Evolutionary conservation across 2,888 invertebrate species (phyloP), one percentile per base, ranked within the genome.

Genomic region (Ganaspis brasiliensis): DNA sequence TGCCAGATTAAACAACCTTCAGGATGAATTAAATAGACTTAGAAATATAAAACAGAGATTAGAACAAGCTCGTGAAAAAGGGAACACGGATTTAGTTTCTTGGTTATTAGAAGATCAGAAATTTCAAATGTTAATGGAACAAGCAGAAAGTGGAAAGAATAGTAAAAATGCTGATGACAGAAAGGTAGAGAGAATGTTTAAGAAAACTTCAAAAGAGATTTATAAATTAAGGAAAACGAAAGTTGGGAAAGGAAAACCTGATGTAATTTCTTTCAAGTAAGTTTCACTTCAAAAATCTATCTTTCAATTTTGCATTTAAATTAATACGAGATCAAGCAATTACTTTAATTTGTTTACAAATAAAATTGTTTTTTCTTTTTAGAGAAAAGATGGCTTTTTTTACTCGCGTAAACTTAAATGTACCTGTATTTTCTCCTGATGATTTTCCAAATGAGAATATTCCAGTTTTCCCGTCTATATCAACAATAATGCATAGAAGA

Each of bases 381-480:
- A 98, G 98, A 93, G 98, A 98, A 92, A 98, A 98, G 92, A 98
- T 98, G 96, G 97, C 98, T 56, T 98, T 98, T 93, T 98, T 98
- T 92, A 98, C 98, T 0, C 95, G 96, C 86, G 94, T 95, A 81
- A 96, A 96, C 86, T 92, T 95, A 40, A 95, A 94, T 78, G 95
- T 97, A 87, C 97, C 97, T 75, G 94, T 96, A 80, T 91, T 96
- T 81, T 96, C 96, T 1, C 93, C 94, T 19, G 96, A 96, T 70
- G 95, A 95, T 80, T 92, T 83, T 19, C 57, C 83, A 1, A 79
- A 84, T 9, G 87, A 87, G 19, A 78, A 74, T 16, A 49, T 72
- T 19, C 37, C 40, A 40, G 71, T 49, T 70, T 67, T 52, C 56
- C 5, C 76, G 16, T 59, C 79, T 67, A 59, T 79, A 26, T 55